Conservation (phyloP, 2,888 invertebrate species). For the Sesamia inferens region DNA sequence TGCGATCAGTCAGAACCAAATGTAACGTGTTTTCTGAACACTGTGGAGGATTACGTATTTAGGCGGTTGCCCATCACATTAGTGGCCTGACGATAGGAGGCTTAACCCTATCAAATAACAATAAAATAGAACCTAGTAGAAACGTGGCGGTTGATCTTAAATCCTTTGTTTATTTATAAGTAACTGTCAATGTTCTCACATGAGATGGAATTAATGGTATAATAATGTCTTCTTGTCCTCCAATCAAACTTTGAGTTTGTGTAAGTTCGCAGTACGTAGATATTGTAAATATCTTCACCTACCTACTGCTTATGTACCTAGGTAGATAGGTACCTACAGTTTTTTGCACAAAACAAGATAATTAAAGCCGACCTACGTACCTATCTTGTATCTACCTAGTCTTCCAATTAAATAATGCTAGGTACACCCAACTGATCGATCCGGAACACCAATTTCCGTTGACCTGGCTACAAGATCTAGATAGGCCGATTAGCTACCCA, state of each 20-base stretch:
- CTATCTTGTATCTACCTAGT: background rate
- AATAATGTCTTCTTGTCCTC: background rate
- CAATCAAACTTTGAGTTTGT: background rate
- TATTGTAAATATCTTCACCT: background rate
- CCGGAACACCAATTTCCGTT: conserved; percentile 33
- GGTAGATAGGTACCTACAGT: background rate
- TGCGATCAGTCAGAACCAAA: conserved; percentile 36
- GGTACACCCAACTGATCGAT: conserved; percentile 15
- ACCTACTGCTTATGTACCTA: too few species aligned
- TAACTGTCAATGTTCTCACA: background rate
- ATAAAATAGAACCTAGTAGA: background rate
- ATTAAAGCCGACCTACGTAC: conserved; percentile 12
- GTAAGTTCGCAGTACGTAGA: background rate
- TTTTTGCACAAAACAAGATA: background rate
- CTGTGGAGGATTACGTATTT: conserved; percentile 38
- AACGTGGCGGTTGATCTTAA: background rate
- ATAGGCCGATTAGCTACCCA: conserved; percentile 36
- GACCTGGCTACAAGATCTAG: conserved; percentile 49
- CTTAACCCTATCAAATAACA: conserved; percentile 47
- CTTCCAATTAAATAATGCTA: conserved; percentile 50
- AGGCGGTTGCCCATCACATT: conserved; percentile 29
- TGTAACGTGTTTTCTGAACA: conserved; percentile 44
- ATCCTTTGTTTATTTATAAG: conserved; percentile 17
- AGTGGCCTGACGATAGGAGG: conserved; percentile 23
- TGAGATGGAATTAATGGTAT: background rate